Evolutionary conservation across 2,113 vertebrate genomes (phyloP).

Genomic region (Taurulus bubalis): DNA sequence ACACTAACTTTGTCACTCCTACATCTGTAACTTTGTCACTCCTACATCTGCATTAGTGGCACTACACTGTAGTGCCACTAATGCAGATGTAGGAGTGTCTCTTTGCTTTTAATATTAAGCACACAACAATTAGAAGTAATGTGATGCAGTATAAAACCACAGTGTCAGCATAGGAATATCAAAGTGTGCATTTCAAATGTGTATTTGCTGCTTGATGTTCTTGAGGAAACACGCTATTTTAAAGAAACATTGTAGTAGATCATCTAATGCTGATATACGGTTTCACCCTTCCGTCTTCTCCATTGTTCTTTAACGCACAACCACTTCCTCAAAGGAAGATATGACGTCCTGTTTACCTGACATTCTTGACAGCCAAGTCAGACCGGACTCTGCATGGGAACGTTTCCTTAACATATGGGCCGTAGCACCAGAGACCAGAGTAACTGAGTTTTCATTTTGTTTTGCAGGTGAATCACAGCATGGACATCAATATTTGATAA

Average conservation of each 20-base stretch:
- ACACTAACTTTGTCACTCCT: too few relatives aligned
- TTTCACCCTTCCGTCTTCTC: conserved; percentile 78
- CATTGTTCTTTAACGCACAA: conserved; percentile 76
- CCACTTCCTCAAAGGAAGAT: conserved; percentile 75
- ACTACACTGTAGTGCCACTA: neutral
- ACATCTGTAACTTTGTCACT: too few relatives aligned
- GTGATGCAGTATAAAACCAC: neutral
- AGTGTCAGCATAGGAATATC: neutral
- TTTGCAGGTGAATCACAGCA: conserved; percentile 68
- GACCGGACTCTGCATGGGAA: neutral
- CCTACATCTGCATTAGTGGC: too few relatives aligned
- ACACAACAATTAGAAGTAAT: neutral
- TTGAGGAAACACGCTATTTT: conserved; percentile 20
- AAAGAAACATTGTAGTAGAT: conserved; percentile 11
- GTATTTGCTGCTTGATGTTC: neutral
- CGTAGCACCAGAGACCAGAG: neutral
- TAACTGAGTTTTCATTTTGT: conserved; percentile 31
- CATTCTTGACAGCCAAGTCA: conserved; percentile 58
- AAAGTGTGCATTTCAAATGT: neutral
- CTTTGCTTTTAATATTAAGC: conserved; percentile 4
- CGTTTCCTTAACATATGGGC: conserved; percentile 14
- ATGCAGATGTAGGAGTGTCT: neutral
- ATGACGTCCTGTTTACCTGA: conserved; percentile 74
- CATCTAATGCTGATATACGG: conserved; percentile 52
- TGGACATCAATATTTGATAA: conserved; percentile 17